Evolutionary conservation across 2,888 invertebrate species (phyloP), one percentile per base, ranked within the genome.

Genomic region (Phyllotreta striolata): DNA sequence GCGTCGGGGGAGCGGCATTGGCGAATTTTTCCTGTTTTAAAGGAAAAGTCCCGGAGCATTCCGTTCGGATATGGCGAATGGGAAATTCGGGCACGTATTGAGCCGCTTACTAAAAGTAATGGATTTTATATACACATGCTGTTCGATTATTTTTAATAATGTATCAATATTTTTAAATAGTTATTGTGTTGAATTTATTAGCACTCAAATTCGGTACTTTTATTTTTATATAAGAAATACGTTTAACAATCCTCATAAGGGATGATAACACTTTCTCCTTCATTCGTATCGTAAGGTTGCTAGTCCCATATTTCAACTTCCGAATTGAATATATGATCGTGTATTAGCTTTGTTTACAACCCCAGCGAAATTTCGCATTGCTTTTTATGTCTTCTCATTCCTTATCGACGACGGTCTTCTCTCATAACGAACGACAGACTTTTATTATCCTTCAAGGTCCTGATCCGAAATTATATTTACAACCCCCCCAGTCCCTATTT

Each of bases 381-480:
- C 57, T 67, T 69, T 68, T 71, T 71, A 70, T 66, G 65, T 63
- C 62, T 55, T 61, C 63, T 62, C 71, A 63, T 71, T 65, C 55
- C 71, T 72, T 70, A 72, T 71, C 68, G 68, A 64, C 68, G 68
- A 64, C 66, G 56, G 44, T 63, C 66, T 59, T 60, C 62, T 67
- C 62, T 66, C 69, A 69, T 71, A 69, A 70, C 68, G 63, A 69
- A 70, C 66, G 67, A 65, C 66, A 67, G 68, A 64, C 63, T 71
- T 71, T 72, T 72, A 72, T 71, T 71, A 69, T 64, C 63, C 64
- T 61, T 70, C 70, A 67, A 72, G 70, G 67, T 71, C 65, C 68
- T 66, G 67, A 64, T 62, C 55, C 57, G 66, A 71, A 71, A 71
- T 71, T 67, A 70, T 70, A 68, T 71, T 67, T 67, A 64, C 64